Base-by-base conservation (phyloP, 2,888 invertebrate species). In the Stomorhina lunata region DNA sequence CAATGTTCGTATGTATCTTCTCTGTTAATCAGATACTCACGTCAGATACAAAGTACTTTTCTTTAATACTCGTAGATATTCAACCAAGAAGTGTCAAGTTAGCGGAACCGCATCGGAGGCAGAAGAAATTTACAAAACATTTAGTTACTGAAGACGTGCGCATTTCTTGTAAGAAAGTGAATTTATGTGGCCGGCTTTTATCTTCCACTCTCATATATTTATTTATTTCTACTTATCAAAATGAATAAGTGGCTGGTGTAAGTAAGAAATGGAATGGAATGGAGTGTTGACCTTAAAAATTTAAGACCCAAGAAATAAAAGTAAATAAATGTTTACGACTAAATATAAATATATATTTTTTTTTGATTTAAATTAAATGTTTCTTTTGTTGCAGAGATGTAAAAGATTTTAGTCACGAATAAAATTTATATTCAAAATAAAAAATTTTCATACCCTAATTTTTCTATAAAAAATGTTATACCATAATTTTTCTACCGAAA, bases 151-250 rank as follows among this genome's bases (percentile, higher is more conserved):
- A 73, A 57, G 37, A 81, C 68, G 68, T 81, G 77, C 37, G 63
- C 68, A 78, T 72, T 77, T 73, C 72, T 77, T 68, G 50, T 40
- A 77, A 73, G 81, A 73, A 78, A 81, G 77, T 81, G 73, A 73
- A 73, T 72, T 68, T 50, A 71, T 71, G 76, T 37, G 37, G 43
- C 45, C 22, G 55, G 59, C 53, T 10, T 29, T 10, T 15, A 27
- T 40, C 17, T 25, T 32, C 27, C 12, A 53, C 53, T 61, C 32
- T 17, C 25, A 71, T 32, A 15, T 6, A 32, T 17, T 22, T 17
- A 22, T 17, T 22, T 15, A n/a, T n/a, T n/a, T n/a, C n/a, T n/a
- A n/a, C n/a, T n/a, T n/a, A n/a, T n/a, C n/a, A n/a, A 32, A 25
- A 66, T 10, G 5, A 17, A 32, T 22, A n/a, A 37, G 9, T 61